Percentiles rank a stretch among this genome's conserved stretches.
Evolutionary conservation across 2,797 vertebrate genomes (phyloP).

Genomic region (Epinephelus awoara): DNA sequence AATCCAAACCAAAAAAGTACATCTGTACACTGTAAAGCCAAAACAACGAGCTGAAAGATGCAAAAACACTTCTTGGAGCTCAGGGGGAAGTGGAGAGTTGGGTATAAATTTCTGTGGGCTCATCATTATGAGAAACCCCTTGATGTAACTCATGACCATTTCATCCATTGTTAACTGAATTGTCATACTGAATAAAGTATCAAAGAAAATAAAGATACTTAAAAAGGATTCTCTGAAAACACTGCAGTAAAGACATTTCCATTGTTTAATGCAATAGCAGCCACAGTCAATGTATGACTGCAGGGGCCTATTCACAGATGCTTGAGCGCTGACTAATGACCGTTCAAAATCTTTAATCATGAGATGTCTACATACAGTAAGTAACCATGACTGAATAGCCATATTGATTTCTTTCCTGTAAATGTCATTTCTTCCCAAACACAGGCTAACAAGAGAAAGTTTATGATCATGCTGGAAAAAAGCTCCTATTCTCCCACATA

Average conservation of each 20-base stretch:
- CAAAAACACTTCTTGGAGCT: background rate
- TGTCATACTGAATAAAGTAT: too few species aligned
- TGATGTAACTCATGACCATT: background rate
- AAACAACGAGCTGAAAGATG: background rate
- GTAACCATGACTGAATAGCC: slow-evolving; percentile 16
- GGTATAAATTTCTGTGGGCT: background rate
- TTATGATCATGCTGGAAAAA: slow-evolving; percentile 28
- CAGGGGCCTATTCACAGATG: background rate
- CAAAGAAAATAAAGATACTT: too few species aligned
- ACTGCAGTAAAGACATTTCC: background rate
- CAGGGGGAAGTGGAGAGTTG: background rate
- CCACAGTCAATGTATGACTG: background rate
- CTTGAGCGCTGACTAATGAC: slow-evolving; percentile 37
- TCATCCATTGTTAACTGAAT: too few species aligned
- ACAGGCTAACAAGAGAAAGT: slow-evolving; percentile 19
- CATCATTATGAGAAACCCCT: background rate
- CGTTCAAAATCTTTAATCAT: slow-evolving; percentile 27
- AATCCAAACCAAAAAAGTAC: background rate
- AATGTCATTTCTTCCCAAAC: slow-evolving; percentile 25
- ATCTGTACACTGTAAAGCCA: too few species aligned
- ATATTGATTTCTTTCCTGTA: slow-evolving; percentile 18
- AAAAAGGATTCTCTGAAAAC: background rate
- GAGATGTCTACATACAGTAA: slow-evolving; percentile 4
- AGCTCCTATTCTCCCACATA: slow-evolving; percentile 42
- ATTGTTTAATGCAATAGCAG: background rate